Evolutionary conservation across 2,113 vertebrate species (phyloP).

Genomic region (Ictidomys tridecemlineatus): DNA sequence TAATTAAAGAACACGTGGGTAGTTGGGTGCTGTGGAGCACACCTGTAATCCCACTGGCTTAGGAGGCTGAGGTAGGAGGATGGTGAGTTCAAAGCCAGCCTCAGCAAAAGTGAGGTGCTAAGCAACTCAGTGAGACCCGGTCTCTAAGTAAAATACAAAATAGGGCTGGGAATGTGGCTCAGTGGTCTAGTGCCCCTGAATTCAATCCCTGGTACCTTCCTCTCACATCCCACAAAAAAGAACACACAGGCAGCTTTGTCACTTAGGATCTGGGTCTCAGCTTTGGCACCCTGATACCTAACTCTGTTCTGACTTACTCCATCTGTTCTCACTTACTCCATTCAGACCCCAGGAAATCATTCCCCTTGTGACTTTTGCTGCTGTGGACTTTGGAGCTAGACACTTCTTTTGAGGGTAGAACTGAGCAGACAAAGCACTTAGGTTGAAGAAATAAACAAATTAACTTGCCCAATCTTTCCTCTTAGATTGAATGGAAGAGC

Average conservation of each 20-base stretch:
- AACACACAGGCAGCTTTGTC: neutral
- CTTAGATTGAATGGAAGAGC: neutral
- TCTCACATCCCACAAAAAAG: neutral
- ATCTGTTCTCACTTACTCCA: neutral
- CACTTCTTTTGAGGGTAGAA: neutral
- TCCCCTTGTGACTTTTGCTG: neutral
- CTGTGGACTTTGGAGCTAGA: neutral
- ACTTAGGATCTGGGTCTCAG: neutral
- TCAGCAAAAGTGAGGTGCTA: too few relatives aligned
- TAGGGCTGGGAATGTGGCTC: too few relatives aligned
- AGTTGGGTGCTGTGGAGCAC: neutral
- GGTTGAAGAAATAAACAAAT: neutral
- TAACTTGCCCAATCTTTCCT: neutral
- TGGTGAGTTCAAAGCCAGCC: too few relatives aligned
- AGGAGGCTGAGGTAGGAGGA: too few relatives aligned
- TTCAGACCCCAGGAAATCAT: neutral
- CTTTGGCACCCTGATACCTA: neutral
- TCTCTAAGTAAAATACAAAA: too few relatives aligned
- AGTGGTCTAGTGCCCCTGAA: too few relatives aligned
- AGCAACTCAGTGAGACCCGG: too few relatives aligned
- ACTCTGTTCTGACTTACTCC: neutral
- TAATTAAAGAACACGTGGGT: neutral
- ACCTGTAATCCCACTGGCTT: too few relatives aligned
- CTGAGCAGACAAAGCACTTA: neutral
- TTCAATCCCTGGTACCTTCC: too few relatives aligned